These are phyloP conservation scores for Parasteatoda tepidariorum DNA, from an alignment of 1,140 invertebrate species.

Conservation along the genomic window DNA sequence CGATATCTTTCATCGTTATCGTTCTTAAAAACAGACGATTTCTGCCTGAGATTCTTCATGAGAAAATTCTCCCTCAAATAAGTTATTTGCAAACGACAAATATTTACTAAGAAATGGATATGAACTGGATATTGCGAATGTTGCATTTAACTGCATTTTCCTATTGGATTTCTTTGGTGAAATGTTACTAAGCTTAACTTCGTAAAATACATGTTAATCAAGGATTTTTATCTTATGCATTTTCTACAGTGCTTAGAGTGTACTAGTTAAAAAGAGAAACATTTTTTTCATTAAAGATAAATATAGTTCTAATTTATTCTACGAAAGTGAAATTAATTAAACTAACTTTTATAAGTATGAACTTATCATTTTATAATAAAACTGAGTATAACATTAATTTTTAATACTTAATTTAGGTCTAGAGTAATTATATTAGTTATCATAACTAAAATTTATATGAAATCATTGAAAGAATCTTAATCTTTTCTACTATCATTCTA, in stretches of 20 bases:
- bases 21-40: not conserved
- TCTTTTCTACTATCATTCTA: too few species aligned
- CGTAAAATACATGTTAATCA: not conserved
- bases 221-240: not conserved
- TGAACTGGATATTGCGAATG: too few species aligned
- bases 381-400: not conserved
- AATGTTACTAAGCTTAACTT: not conserved
- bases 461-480: too few species aligned
- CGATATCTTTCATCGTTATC: conserved; percentile 2
- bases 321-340: not conserved
- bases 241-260: not conserved
- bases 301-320: not conserved
- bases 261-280: not conserved
- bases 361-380: not conserved
- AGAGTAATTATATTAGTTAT: too few species aligned
- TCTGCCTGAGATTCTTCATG: too few species aligned
- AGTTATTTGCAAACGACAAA: not conserved
- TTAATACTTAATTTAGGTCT: too few species aligned
- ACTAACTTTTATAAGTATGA: not conserved
- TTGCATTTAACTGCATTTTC: too few species aligned
- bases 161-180: not conserved
- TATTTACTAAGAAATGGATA: too few species aligned
- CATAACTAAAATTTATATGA: too few species aligned
- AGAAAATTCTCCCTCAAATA: not conserved
- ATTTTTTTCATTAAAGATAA: not conserved